phyloP scores from a whole-genome alignment of 2,797 vertebrate genomes.

The Garrulus glandarius region DNA sequence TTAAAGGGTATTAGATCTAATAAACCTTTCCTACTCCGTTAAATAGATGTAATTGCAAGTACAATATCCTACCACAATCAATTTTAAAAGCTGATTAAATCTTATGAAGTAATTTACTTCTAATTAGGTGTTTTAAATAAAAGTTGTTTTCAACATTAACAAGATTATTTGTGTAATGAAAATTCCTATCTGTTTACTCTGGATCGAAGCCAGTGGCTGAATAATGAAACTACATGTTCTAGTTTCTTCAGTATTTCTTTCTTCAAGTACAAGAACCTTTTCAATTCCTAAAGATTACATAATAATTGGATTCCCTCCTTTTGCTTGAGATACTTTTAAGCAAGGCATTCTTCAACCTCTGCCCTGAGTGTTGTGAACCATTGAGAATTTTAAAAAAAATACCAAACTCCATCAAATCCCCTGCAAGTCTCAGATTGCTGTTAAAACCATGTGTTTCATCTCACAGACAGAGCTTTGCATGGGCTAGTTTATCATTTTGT shows the following conservation, averaged over 20 bases:
- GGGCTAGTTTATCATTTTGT: not conserved
- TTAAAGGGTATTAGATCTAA: not conserved
- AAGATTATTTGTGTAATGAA: not conserved
- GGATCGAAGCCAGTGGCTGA: not conserved
- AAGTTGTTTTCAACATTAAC: not conserved
- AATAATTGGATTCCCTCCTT: not conserved
- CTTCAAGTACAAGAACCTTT: not conserved
- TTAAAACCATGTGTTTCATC: not conserved
- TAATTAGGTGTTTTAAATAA: not conserved
- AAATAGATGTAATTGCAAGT: not conserved
- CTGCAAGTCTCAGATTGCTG: not conserved
- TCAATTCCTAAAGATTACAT: not conserved
- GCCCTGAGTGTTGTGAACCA: not conserved
- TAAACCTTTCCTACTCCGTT: not conserved
- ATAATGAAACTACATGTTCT: not conserved
- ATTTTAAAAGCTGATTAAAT: conserved; percentile 9
- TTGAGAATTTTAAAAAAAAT: not conserved
- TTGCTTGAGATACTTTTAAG: not conserved
- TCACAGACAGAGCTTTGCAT: not conserved
- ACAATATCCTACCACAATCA: not conserved
- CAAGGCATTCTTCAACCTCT: not conserved
- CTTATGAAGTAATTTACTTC: not conserved
- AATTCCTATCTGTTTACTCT: not conserved
- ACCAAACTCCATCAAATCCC: not conserved
- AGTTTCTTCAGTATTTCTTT: not conserved